Conservation (phyloP, 2,797 vertebrate genomes). For the Crenuchus spilurus region DNA sequence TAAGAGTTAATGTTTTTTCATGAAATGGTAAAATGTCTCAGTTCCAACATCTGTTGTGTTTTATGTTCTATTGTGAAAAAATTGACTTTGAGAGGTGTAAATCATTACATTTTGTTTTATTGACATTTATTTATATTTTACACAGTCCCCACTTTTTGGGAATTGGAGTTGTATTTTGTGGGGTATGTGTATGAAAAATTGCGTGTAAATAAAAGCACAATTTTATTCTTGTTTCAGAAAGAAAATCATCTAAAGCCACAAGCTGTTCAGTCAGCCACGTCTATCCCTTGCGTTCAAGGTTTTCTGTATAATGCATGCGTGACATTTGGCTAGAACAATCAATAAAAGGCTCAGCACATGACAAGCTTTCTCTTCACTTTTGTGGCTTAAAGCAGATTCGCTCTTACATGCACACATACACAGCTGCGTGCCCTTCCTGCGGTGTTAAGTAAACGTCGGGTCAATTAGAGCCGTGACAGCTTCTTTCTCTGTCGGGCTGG, state of each 20-base stretch:
- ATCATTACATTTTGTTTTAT: no score
- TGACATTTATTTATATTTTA: no score
- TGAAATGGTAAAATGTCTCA: no score
- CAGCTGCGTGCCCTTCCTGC: constrained; percentile 67
- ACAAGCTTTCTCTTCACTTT: background rate
- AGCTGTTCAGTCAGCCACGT: background rate
- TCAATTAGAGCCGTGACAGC: constrained; percentile 72
- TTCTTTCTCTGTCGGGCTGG: constrained; percentile 62
- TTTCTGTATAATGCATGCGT: constrained; percentile 14
- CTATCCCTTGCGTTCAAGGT: background rate
- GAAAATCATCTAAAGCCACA: background rate
- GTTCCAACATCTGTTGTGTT: no score
- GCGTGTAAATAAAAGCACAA: background rate
- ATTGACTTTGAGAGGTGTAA: no score
- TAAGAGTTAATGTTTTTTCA: no score
- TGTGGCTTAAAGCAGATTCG: constrained; percentile 19
- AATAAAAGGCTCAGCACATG: constrained; percentile 41
- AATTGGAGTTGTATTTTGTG: no score
- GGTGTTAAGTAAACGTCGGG: constrained; percentile 70
- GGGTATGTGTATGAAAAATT: background rate
- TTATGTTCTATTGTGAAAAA: no score
- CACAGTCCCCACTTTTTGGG: no score
- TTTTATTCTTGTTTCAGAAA: background rate
- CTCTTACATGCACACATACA: constrained; percentile 10
- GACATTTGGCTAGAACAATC: constrained; percentile 22